A percentile compares a stretch with the other conserved stretches of the same genome.
Conservation (phyloP, 1,140 invertebrate species). For the Drosophila varians region DNA sequence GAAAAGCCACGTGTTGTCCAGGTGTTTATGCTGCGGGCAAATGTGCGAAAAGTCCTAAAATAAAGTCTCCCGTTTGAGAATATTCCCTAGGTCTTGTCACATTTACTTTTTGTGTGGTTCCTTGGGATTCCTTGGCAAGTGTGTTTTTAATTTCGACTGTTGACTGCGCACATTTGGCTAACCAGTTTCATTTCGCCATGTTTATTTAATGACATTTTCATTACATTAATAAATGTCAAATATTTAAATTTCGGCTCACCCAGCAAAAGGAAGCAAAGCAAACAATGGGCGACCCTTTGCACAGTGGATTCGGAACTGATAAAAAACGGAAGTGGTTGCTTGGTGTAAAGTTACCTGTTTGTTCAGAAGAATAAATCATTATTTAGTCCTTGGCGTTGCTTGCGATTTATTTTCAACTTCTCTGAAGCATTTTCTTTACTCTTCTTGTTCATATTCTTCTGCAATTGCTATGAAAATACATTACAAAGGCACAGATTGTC, state of each 20-base stretch:
- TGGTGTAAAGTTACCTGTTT: no score
- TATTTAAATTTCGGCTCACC: conserved; percentile 76
- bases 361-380: neutral
- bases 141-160: conserved; percentile 30
- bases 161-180: conserved; percentile 46
- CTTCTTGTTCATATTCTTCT: no score
- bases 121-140: conserved; percentile 19
- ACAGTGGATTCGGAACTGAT: conserved; percentile 24
- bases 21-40: conserved; percentile 65
- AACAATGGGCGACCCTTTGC: conserved; percentile 24
- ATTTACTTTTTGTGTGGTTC: conserved; percentile 24
- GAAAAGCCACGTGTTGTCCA: conserved; percentile 76
- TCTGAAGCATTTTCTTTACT: no score
- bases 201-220: conserved; percentile 77
- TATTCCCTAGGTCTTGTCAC: conserved; percentile 48
- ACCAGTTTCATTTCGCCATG: conserved; percentile 66
- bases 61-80: conserved; percentile 1
- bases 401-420: no score
- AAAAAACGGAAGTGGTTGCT: no score
- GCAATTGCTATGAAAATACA: conserved; percentile 41
- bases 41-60: conserved; percentile 39
- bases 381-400: no score
- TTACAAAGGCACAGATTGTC: conserved; percentile 40
- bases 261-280: conserved; percentile 29
- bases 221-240: conserved; percentile 80